Conservation (phyloP, 1,140 invertebrate genomes). For the Calliopsis andreniformis region DNA sequence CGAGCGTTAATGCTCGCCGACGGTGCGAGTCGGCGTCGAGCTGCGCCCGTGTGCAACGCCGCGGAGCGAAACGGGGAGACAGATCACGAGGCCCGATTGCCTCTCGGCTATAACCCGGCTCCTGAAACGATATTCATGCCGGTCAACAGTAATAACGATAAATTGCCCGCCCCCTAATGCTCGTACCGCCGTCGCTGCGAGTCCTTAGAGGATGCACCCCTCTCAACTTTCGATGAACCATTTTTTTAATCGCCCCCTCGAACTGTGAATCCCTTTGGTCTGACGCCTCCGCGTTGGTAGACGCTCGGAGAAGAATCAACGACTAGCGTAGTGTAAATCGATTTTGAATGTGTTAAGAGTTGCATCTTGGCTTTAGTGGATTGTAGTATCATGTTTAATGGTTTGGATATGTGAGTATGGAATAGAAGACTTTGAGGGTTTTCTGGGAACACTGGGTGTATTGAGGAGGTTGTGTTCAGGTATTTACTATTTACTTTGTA, state of each 20-base stretch:
- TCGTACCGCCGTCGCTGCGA: slow-evolving; percentile 20
- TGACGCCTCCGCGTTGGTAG: too few species aligned
- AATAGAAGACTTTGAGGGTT: too few species aligned
- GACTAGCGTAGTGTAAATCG: too few species aligned
- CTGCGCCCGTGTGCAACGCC: too few species aligned
- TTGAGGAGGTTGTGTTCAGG: too few species aligned
- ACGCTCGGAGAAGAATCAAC: too few species aligned
- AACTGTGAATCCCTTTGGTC: background rate
- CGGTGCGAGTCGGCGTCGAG: slow-evolving; percentile 40
- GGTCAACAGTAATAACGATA: slow-evolving; percentile 77
- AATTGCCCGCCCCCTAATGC: slow-evolving; percentile 74
- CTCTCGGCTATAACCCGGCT: slow-evolving; percentile 58
- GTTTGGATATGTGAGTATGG: too few species aligned
- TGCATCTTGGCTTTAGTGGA: too few species aligned
- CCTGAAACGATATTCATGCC: slow-evolving; percentile 74
- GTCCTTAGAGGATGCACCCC: background rate
- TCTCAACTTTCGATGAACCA: background rate
- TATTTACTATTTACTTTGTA: too few species aligned
- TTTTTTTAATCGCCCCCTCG: background rate
- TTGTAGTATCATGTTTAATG: too few species aligned
- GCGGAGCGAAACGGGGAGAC: slow-evolving; percentile 60
- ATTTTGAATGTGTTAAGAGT: too few species aligned
- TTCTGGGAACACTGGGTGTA: too few species aligned
- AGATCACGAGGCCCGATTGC: slow-evolving; percentile 74
- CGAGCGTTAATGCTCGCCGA: slow-evolving; percentile 75